These are phyloP conservation scores for Pseudorhiza aurosa DNA, from an alignment of 30 jellyfish, hydroid and myxozoan species.

Conservation along the genomic window DNA sequence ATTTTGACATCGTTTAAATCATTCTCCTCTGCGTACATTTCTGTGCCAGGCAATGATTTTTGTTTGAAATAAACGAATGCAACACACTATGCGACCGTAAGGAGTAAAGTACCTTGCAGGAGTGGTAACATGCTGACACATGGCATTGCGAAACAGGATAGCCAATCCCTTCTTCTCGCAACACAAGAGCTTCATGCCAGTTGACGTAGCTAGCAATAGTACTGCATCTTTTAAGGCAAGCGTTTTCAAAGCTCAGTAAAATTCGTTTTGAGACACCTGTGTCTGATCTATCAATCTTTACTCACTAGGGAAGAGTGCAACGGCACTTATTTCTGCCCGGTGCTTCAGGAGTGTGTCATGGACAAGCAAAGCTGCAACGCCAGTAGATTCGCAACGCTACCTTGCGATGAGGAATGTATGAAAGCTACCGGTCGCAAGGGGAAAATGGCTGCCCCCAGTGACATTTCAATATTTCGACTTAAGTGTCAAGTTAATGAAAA, in stretches of 20 bases:
- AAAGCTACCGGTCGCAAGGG: conserved; percentile 3
- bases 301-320: conserved; percentile 17
- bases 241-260: no score
- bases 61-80: background rate
- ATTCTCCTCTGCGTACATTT: no score
- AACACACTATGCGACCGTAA: no score
- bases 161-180: background rate
- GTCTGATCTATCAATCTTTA: no score
- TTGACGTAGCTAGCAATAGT: background rate
- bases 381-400: background rate
- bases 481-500: conserved; percentile 13
- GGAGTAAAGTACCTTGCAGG: no score
- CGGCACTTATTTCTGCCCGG: conserved; percentile 22
- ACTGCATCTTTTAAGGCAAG: background rate
- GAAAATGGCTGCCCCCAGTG: conserved; percentile 5
- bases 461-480: conserved; percentile 18
- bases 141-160: no score
- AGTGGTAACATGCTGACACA: no score
- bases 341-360: conserved; percentile 17
- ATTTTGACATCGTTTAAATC: no score
- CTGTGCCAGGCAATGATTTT: background rate
- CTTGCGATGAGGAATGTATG: conserved; percentile 18
- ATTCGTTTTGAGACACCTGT: no score
- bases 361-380: conserved; percentile 23
- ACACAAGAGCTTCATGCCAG: background rate